These are phyloP conservation scores for Geotrypetes seraphini DNA, from an alignment of 2,797 vertebrate species.

Conservation along the genomic window DNA sequence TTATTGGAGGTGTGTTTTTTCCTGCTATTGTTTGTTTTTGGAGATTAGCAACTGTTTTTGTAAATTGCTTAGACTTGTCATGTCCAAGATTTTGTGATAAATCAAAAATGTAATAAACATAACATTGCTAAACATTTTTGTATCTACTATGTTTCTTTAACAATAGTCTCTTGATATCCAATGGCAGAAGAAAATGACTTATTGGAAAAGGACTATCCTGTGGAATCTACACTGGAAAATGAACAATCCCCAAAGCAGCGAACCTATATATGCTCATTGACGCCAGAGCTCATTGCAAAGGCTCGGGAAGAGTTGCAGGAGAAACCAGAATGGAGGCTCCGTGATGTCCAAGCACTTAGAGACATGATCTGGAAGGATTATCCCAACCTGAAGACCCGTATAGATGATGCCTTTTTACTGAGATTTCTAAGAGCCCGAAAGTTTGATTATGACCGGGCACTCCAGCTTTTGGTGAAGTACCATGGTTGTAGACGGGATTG, in stretches of 20 bases:
- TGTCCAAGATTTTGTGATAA: too few relatives aligned
- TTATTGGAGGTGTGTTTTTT: too few relatives aligned
- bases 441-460: conserved; percentile 90
- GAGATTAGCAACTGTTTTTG: too few relatives aligned
- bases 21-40: too few relatives aligned
- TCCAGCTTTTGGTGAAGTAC: conserved; percentile 92
- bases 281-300: conserved; percentile 81
- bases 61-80: too few relatives aligned
- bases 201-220: conserved; percentile 57
- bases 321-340: conserved; percentile 91
- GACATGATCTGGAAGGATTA: conserved; percentile 95
- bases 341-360: conserved; percentile 87
- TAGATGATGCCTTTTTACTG: conserved; percentile 86
- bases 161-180: conserved; percentile 37
- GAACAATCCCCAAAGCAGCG: conserved; percentile 60
- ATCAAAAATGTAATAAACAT: too few relatives aligned
- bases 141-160: conserved; percentile 7
- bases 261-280: conserved; percentile 78
- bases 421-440: conserved; percentile 94
- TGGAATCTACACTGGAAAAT: conserved; percentile 41
- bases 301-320: conserved; percentile 93
- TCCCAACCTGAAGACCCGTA: conserved; percentile 75
- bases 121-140: too few relatives aligned
- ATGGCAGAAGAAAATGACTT: conserved; percentile 83
- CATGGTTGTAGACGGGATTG: conserved; percentile 81